A percentile compares a stretch with the other conserved stretches of the same genome.
phyloP scores from a whole-genome alignment of 2,888 invertebrate genomes.

The Masnerella sp. region DNA sequence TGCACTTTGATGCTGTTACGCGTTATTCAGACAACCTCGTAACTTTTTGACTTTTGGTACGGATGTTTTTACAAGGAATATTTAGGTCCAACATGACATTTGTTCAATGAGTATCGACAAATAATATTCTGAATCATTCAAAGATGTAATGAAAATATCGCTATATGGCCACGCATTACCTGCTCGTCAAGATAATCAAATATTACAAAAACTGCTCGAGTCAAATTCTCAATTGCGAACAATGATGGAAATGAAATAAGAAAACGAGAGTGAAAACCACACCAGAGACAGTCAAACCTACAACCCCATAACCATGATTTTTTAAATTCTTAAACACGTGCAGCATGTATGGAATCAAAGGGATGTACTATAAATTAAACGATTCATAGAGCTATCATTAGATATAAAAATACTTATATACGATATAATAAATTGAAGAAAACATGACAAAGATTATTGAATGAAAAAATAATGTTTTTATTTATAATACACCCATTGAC shows the following conservation, averaged over 20 bases:
- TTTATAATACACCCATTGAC: too few species aligned
- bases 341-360: conserved; percentile 13
- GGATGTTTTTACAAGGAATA: conserved; percentile 15
- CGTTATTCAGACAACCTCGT: conserved; percentile 9
- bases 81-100: conserved; percentile 3
- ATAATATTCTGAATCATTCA: neutral
- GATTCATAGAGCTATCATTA: neutral
- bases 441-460: neutral
- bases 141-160: too few species aligned
- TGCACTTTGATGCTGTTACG: conserved; percentile 35
- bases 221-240: conserved; percentile 12
- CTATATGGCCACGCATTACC: neutral
- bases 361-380: conserved; percentile 2
- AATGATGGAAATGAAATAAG: conserved; percentile 17
- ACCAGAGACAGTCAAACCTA: conserved; percentile 26
- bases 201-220: conserved; percentile 7
- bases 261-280: conserved; percentile 20
- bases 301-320: conserved; percentile 36
- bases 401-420: neutral
- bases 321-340: conserved; percentile 28
- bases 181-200: neutral
- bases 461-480: too few species aligned
- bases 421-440: neutral
- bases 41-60: conserved; percentile 17
- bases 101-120: conserved; percentile 10